Evolutionary conservation across 2,888 invertebrate species (phyloP).

Genomic region (Tricholauxania praeusta): DNA sequence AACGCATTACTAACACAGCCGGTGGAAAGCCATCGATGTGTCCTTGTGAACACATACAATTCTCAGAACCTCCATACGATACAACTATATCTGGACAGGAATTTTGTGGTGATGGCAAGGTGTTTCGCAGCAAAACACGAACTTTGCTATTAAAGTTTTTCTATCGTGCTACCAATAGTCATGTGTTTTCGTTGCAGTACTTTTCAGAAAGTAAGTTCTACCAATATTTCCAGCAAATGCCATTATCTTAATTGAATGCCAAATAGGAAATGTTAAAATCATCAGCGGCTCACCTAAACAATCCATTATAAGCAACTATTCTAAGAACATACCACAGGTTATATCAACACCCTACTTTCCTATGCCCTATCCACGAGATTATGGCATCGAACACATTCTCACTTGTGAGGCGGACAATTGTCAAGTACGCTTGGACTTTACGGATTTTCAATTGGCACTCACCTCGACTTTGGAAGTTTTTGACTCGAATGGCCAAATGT

Average conservation of each 20-base stretch:
- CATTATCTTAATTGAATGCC: conserved; percentile 26
- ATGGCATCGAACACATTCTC: conserved; percentile 75
- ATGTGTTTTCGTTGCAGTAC: conserved; percentile 76
- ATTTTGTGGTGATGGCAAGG: conserved; percentile 72
- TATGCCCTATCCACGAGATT: conserved; percentile 75
- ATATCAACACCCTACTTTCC: conserved; percentile 79
- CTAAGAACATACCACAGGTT: conserved; percentile 67
- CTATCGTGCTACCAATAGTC: conserved; percentile 72
- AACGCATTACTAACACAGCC: conserved; percentile 54
- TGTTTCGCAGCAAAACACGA: conserved; percentile 74
- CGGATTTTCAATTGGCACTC: conserved; percentile 76
- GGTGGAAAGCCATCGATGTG: conserved; percentile 61
- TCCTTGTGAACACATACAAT: conserved; percentile 75
- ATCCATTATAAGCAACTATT: conserved; percentile 63
- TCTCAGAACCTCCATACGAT: conserved; percentile 76
- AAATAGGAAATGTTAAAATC: conserved; percentile 72
- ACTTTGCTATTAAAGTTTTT: conserved; percentile 73
- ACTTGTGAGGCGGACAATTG: conserved; percentile 73
- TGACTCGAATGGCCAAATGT: conserved; percentile 76
- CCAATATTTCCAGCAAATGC: not conserved
- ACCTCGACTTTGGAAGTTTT: conserved; percentile 78
- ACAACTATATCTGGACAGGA: conserved; percentile 72
- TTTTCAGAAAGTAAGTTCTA: conserved; percentile 73
- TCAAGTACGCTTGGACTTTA: conserved; percentile 74
- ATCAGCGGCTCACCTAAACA: conserved; percentile 69